A percentile compares a stretch with the other conserved stretches of the same genome.
phyloP scores from a whole-genome alignment of 2,888 invertebrate species.

The Aporophyla nigra region DNA sequence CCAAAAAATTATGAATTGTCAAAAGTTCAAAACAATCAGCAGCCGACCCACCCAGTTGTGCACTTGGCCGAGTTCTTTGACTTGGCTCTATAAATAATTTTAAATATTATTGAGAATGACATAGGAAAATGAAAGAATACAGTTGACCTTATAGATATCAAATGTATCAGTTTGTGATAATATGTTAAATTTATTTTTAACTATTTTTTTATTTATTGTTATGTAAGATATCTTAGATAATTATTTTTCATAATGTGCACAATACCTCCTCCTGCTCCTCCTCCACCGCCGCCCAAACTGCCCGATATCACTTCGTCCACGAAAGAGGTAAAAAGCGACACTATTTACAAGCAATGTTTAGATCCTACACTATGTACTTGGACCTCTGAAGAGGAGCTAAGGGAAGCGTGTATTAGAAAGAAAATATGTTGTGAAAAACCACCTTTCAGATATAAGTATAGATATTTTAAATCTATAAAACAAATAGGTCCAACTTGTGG shows the following conservation, averaged over 20 bases:
- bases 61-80: no score
- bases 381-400: slow-evolving; percentile 90
- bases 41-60: background rate
- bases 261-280: slow-evolving; percentile 81
- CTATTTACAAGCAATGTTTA: slow-evolving; percentile 52
- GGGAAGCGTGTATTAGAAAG: slow-evolving; percentile 90
- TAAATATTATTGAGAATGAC: background rate
- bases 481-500: slow-evolving; percentile 96
- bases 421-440: slow-evolving; percentile 86
- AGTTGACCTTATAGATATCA: background rate
- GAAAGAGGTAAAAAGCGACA: slow-evolving; percentile 49
- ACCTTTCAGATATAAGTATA: slow-evolving; percentile 89
- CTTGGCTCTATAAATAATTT: background rate
- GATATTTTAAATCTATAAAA: slow-evolving; percentile 79
- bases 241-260: slow-evolving; percentile 78
- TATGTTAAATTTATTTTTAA: background rate
- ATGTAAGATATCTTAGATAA: background rate
- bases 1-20: background rate
- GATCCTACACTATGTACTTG: slow-evolving; percentile 88
- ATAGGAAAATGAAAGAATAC: slow-evolving; percentile 28
- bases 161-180: slow-evolving; percentile 11
- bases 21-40: slow-evolving; percentile 12
- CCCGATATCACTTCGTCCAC: slow-evolving; percentile 55
- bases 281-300: slow-evolving; percentile 73
- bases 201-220: no score